phyloP scores from a whole-genome alignment of 2,113 vertebrate species.

The Chelonoidis abingdonii region DNA sequence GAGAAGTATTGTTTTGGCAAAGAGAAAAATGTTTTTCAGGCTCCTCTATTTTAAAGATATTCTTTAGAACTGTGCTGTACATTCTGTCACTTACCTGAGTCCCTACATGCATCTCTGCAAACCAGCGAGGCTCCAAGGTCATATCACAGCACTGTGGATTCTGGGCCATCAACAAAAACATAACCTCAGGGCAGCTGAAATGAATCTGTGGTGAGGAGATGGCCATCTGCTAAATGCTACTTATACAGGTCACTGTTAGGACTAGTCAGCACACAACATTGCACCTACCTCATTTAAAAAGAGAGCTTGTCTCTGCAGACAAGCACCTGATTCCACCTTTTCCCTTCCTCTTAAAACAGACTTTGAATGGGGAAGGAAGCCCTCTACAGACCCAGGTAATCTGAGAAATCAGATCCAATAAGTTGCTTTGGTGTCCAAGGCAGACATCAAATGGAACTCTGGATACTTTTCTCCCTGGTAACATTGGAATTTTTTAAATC shows the following conservation, averaged over 20 bases:
- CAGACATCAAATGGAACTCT: not conserved
- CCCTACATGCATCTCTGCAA: not conserved
- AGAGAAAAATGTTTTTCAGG: constrained; percentile 24
- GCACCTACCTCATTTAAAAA: not conserved
- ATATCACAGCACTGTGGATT: not conserved
- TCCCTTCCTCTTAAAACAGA: not conserved
- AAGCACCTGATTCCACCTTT: not conserved
- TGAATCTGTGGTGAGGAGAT: not conserved
- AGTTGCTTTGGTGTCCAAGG: not conserved
- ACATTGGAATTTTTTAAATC: not conserved
- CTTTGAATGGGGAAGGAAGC: not conserved
- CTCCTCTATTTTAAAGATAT: not conserved
- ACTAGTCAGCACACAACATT: not conserved
- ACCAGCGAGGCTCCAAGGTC: not conserved
- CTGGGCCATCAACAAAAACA: not conserved
- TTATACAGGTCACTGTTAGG: not conserved
- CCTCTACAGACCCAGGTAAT: not conserved
- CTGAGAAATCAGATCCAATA: not conserved
- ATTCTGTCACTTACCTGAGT: not conserved
- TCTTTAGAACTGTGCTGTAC: constrained; percentile 7
- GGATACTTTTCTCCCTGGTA: not conserved
- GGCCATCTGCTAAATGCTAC: not conserved
- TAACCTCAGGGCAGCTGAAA: not conserved
- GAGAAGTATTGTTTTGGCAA: constrained; percentile 14
- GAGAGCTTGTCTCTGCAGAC: not conserved